Evolutionary conservation across 2,797 vertebrate species (phyloP).

Genomic region (Clarias laeviceps): DNA sequence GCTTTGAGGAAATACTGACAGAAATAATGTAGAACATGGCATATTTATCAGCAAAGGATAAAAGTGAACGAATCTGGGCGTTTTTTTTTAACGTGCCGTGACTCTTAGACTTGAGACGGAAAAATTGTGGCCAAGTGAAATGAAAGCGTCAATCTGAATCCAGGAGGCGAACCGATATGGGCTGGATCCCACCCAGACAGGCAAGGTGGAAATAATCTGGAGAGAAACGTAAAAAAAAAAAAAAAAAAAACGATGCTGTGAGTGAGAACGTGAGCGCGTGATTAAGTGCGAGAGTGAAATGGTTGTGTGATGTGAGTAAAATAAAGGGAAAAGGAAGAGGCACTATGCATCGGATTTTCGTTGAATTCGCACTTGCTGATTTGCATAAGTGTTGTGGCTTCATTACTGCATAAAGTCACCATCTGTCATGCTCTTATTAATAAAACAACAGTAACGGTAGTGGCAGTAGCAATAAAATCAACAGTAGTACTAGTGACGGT

Average conservation of each 20-base stretch:
- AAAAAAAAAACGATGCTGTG: neutral
- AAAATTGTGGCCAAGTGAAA: neutral
- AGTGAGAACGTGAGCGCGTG: neutral
- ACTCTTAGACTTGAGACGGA: neutral
- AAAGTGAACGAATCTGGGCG: neutral
- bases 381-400: neutral
- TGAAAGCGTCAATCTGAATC: neutral
- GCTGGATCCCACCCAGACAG: neutral
- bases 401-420: neutral
- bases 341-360: neutral
- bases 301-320: neutral
- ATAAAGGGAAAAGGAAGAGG: neutral
- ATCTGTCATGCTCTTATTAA: neutral
- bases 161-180: neutral
- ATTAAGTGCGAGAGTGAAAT: neutral
- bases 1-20: constrained; percentile 39
- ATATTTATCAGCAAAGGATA: neutral
- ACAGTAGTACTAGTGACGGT: no score
- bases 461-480: neutral
- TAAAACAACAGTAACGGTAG: neutral
- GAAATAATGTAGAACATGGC: constrained; percentile 1
- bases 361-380: neutral
- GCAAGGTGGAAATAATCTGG: neutral
- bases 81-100: neutral
- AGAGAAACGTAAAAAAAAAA: no score